phyloP scores from a whole-genome alignment of 2,797 vertebrate species.

The Sebastes vulpes region DNA sequence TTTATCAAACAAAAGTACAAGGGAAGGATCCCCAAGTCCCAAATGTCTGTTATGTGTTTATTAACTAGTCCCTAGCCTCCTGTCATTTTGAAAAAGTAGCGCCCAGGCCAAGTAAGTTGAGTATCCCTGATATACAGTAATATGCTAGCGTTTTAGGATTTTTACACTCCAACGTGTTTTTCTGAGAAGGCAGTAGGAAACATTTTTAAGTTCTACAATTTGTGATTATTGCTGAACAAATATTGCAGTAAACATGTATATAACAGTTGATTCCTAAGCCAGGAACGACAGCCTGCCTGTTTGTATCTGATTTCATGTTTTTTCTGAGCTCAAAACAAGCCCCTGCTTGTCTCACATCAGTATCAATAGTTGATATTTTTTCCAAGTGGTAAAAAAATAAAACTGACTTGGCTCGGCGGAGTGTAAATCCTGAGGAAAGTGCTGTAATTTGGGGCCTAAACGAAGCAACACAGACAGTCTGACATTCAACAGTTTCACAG shows the following conservation, averaged over 20 bases:
- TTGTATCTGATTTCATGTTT: constrained; percentile 19
- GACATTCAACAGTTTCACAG: constrained; percentile 53
- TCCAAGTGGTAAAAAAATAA: constrained; percentile 35
- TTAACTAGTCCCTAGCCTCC: too few relatives aligned
- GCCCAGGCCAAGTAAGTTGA: too few relatives aligned
- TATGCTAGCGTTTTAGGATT: accelerated
- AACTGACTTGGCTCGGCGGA: constrained; percentile 27
- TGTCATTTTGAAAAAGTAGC: too few relatives aligned
- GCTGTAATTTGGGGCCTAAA: constrained; percentile 55
- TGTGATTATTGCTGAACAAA: constrained; percentile 17
- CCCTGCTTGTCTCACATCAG: constrained; percentile 45
- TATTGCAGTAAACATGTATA: background rate
- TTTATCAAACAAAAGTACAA: too few relatives aligned
- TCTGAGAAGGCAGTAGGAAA: background rate
- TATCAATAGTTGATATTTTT: constrained; percentile 47
- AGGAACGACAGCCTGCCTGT: constrained; percentile 2
- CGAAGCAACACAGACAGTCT: constrained; percentile 56
- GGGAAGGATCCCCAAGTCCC: too few relatives aligned
- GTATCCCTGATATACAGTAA: background rate
- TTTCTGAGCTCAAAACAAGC: constrained; percentile 51
- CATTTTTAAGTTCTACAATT: background rate
- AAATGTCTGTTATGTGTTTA: too few relatives aligned
- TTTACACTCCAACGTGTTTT: background rate
- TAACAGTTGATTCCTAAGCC: constrained; percentile 6
- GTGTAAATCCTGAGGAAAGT: constrained; percentile 45